phyloP scores from a whole-genome alignment of 1,140 invertebrate species.

The Cheumatopsyche charites region DNA sequence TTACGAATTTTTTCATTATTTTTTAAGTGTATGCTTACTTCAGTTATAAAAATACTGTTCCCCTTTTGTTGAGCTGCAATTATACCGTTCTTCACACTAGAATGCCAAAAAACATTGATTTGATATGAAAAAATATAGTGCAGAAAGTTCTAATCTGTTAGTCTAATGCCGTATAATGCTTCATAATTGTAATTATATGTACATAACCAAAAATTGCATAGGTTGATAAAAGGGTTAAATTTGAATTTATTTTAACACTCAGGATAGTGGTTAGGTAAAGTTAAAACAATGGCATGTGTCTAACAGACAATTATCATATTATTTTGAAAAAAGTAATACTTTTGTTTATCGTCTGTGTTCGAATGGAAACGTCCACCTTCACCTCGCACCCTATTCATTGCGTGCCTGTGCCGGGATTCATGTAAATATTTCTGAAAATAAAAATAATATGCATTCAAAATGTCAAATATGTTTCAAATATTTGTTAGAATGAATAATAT shows the following conservation, averaged over 20 bases:
- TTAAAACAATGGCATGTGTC: too few species aligned
- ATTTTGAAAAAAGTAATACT: neutral
- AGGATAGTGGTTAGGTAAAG: too few species aligned
- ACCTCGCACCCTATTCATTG: conserved; percentile 95
- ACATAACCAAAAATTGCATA: too few species aligned
- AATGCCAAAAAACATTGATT: neutral
- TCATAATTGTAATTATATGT: too few species aligned
- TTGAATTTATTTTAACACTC: too few species aligned
- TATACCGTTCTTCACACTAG: neutral
- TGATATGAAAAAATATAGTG: conserved; percentile 3
- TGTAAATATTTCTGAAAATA: conserved; percentile 95
- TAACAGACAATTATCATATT: too few species aligned
- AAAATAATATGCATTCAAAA: conserved; percentile 43
- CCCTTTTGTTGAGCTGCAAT: neutral
- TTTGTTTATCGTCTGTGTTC: conserved; percentile 42
- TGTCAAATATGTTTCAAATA: neutral
- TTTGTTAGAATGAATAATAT: too few species aligned
- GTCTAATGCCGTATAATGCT: too few species aligned
- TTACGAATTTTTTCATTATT: neutral
- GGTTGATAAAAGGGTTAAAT: too few species aligned
- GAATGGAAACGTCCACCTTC: conserved; percentile 96
- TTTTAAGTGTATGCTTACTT: neutral
- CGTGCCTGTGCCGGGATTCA: conserved; percentile 96
- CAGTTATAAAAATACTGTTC: neutral
- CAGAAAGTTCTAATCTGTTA: too few species aligned